These are phyloP conservation scores for Strix uralensis DNA, from an alignment of 2,113 vertebrate genomes.

Conservation along the genomic window DNA sequence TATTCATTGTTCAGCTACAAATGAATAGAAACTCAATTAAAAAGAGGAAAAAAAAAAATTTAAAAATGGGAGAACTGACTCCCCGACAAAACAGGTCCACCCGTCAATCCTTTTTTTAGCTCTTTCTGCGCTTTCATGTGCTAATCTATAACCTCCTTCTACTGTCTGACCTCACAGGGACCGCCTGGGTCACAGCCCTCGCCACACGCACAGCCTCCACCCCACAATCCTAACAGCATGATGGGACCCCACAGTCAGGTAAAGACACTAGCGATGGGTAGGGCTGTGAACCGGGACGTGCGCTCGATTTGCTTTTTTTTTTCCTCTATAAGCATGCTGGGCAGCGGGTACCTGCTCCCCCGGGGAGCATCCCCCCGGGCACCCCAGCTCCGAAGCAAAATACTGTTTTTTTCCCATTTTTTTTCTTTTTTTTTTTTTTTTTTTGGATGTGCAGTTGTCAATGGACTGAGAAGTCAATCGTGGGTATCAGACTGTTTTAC, in stretches of 20 bases:
- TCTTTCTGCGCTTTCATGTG: slow-evolving; percentile 79
- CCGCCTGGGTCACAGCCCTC: slow-evolving; percentile 98
- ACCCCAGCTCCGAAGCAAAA: neutral
- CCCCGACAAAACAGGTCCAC: slow-evolving; percentile 56
- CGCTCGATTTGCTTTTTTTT: slow-evolving; percentile 19
- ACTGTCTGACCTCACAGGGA: slow-evolving; percentile 90
- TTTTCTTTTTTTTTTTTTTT: neutral
- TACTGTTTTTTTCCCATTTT: neutral
- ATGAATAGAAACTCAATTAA: slow-evolving; percentile 1
- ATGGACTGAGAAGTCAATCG: slow-evolving; percentile 26
- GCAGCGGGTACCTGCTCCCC: slow-evolving; percentile 13
- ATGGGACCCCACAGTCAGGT: slow-evolving; percentile 99
- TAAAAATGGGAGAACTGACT: neutral
- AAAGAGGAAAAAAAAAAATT: neutral
- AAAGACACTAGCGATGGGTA: slow-evolving; percentile 76
- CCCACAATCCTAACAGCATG: slow-evolving; percentile 99
- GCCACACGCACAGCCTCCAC: slow-evolving; percentile 97
- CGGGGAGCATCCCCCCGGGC: neutral
- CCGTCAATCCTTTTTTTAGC: slow-evolving; percentile 71
- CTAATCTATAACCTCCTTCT: slow-evolving; percentile 81
- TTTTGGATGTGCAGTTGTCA: slow-evolving; percentile 29
- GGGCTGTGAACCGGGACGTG: slow-evolving; percentile 60
- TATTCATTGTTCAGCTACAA: neutral
- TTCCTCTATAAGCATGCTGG: slow-evolving; percentile 33
- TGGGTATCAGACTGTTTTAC: slow-evolving; percentile 50